Conservation (phyloP, 2,888 invertebrate species). For the Lingula anatina region DNA sequence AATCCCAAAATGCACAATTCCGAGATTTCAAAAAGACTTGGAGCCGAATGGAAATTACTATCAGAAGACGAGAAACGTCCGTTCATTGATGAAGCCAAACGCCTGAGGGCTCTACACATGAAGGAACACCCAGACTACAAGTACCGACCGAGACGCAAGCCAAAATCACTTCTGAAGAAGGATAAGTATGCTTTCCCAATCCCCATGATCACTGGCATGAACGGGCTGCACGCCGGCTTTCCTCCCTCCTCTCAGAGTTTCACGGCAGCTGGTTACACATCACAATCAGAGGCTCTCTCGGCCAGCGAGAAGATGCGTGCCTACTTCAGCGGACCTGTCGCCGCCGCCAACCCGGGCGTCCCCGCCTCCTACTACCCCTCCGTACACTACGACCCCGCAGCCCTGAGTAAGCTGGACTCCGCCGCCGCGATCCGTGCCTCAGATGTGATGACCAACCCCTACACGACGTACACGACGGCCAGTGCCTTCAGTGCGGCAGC, state of each 20-base stretch:
- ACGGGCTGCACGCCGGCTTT: constrained; percentile 16
- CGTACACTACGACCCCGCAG: constrained; percentile 1
- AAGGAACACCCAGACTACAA: constrained; percentile 99
- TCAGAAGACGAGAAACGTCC: constrained; percentile 94
- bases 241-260: constrained; percentile 5
- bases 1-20: constrained; percentile 99
- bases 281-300: constrained; percentile 4
- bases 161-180: constrained; percentile 80
- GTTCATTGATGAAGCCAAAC: constrained; percentile 97
- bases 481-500: too few species aligned
- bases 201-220: constrained; percentile 36
- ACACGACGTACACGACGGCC: too few species aligned
- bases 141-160: constrained; percentile 92
- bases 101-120: constrained; percentile 96
- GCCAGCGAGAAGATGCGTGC: constrained; percentile 17
- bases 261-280: background rate
- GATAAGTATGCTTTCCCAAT: constrained; percentile 63
- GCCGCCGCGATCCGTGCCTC: constrained; percentile 6
- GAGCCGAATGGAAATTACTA: constrained; percentile 97
- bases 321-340: too few species aligned
- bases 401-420: constrained; percentile 17
- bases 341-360: constrained; percentile 16
- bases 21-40: constrained; percentile 92
- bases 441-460: too few species aligned
- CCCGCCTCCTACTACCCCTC: too few species aligned